Conservation (phyloP, 2,113 vertebrate species). For the Erythrolamprus reginae region DNA sequence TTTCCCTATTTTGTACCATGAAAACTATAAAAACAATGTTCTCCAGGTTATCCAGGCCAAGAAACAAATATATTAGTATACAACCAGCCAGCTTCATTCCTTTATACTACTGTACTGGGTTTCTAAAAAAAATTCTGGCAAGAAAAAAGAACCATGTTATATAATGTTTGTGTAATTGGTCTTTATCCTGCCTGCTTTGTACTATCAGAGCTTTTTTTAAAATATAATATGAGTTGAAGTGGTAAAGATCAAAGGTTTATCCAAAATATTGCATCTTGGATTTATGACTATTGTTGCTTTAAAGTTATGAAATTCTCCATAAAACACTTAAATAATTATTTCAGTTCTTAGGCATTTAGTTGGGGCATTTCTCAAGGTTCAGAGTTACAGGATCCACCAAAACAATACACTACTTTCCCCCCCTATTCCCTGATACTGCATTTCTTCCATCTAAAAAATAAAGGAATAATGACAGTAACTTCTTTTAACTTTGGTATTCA, state of each 20-base stretch:
- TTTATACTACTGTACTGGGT: background rate
- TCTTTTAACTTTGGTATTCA: no score
- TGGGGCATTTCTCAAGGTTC: background rate
- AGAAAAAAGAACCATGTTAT: background rate
- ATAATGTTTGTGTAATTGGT: background rate
- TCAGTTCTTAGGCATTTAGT: background rate
- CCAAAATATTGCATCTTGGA: background rate
- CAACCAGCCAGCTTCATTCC: background rate
- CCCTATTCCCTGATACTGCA: background rate
- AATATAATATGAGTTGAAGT: background rate
- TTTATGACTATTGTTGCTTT: background rate
- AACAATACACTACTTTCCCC: background rate
- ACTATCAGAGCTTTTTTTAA: background rate
- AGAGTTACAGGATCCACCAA: background rate
- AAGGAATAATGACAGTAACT: background rate
- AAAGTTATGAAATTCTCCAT: background rate
- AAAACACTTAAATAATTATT: background rate
- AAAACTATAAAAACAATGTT: background rate
- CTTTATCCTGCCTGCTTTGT: background rate
- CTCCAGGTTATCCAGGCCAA: background rate
- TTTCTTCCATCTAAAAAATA: background rate
- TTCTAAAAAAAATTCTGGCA: background rate
- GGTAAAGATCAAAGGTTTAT: background rate
- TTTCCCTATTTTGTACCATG: background rate
- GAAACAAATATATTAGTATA: background rate